Conservation (phyloP, 2,888 invertebrate species). For the Apamea sordens region DNA sequence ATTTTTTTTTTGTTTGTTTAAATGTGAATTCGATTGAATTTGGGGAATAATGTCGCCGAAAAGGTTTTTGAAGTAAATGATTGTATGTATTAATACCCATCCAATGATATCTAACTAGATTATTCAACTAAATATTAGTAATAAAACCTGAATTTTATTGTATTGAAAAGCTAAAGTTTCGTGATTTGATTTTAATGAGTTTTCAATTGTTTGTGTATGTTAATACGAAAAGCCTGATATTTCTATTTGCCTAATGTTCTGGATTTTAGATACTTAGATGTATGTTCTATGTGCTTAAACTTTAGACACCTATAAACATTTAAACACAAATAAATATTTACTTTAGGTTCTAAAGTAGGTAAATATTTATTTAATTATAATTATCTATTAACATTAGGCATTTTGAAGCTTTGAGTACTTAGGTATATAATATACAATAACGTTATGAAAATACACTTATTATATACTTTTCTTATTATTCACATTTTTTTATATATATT, state of each 20-base stretch:
- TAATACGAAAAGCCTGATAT: neutral
- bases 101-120: neutral
- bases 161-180: neutral
- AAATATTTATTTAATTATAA: slow-evolving; percentile 1
- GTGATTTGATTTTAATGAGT: neutral
- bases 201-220: slow-evolving; percentile 1
- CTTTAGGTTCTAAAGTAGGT: neutral
- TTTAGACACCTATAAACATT: neutral
- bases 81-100: neutral
- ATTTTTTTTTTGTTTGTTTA: neutral
- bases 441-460: too few species aligned
- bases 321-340: neutral
- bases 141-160: neutral
- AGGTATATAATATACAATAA: too few species aligned
- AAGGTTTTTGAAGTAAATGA: neutral
- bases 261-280: neutral
- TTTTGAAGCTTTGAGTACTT: neutral
- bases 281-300: neutral
- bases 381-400: neutral
- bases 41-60: neutral
- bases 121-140: neutral
- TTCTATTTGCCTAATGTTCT: neutral
- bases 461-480: too few species aligned
- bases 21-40: neutral
- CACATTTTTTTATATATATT: too few species aligned